Percentiles rank a stretch among this genome's conserved stretches.
Conservation (phyloP, 1,140 invertebrate genomes). For the Carposina sasakii region DNA sequence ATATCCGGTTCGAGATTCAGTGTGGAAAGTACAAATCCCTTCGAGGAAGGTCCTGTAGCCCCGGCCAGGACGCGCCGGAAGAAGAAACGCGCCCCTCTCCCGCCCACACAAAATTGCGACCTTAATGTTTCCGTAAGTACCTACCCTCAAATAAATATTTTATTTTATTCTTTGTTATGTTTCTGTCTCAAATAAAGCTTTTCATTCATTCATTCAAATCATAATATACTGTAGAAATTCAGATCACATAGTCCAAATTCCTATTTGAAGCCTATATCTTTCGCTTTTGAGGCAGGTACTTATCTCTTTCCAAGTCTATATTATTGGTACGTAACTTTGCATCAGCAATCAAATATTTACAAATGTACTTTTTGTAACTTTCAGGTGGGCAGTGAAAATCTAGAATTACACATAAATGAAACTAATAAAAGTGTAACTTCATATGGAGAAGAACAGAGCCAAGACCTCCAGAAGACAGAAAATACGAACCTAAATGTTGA, state of each 20-base stretch:
- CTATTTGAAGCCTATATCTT: no score
- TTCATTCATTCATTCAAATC: no score
- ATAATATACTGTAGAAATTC: no score
- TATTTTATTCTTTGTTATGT: no score
- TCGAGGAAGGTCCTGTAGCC: constrained; percentile 64
- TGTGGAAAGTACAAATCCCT: constrained; percentile 72
- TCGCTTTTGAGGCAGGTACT: no score
- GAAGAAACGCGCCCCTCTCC: constrained; percentile 69
- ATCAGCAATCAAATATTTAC: no score
- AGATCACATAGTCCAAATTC: no score
- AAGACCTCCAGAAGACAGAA: constrained; percentile 34
- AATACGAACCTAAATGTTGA: constrained; percentile 60
- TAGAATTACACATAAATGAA: constrained; percentile 45
- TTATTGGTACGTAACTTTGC: no score
- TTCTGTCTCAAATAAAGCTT: no score
- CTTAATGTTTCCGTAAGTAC: constrained; percentile 47
- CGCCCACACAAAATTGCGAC: constrained; percentile 40
- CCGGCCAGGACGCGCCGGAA: constrained; percentile 65
- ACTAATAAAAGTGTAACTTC: constrained; percentile 26
- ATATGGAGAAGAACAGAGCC: constrained; percentile 12
- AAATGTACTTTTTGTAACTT: constrained; percentile 22
- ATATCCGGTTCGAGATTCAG: constrained; percentile 68
- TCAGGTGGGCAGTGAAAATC: constrained; percentile 34
- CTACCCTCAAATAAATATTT: no score
- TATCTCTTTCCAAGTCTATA: no score